These are phyloP conservation scores for Taurulus bubalis DNA, from an alignment of 2,113 vertebrate genomes.

Conservation along the genomic window DNA sequence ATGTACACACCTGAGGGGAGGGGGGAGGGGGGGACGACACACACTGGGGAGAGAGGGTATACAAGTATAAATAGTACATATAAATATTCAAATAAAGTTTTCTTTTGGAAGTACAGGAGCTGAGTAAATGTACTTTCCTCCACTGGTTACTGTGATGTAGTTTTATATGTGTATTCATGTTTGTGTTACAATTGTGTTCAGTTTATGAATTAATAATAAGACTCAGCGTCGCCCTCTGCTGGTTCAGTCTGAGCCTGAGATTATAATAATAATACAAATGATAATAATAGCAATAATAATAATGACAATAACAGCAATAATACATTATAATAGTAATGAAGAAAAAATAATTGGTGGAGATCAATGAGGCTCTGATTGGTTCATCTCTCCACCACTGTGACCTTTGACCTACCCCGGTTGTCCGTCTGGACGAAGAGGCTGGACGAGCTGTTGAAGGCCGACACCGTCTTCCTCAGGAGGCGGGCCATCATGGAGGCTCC, in stretches of 20 bases:
- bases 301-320: no score
- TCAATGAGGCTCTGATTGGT: no score
- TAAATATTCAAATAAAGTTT: no score
- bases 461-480: constrained; percentile 85
- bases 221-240: constrained; percentile 14
- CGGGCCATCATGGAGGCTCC: constrained; percentile 88
- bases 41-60: constrained; percentile 25
- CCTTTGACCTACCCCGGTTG: constrained; percentile 70
- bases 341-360: no score
- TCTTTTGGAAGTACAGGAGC: no score
- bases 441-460: constrained; percentile 87
- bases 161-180: no score
- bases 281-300: no score
- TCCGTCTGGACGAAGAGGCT: constrained; percentile 60
- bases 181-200: no score
- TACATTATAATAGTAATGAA: no score
- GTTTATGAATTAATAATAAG: no score
- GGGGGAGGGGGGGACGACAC: constrained; percentile 56
- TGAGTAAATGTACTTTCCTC: no score
- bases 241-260: not conserved
- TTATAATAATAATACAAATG: not conserved
- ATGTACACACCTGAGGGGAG: constrained; percentile 70
- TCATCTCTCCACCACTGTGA: not conserved
- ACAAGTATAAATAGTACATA: not conserved
- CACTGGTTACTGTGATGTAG: no score